Evolutionary conservation across 2,888 invertebrate species (phyloP).

Genomic region (Pyralis farinalis): DNA sequence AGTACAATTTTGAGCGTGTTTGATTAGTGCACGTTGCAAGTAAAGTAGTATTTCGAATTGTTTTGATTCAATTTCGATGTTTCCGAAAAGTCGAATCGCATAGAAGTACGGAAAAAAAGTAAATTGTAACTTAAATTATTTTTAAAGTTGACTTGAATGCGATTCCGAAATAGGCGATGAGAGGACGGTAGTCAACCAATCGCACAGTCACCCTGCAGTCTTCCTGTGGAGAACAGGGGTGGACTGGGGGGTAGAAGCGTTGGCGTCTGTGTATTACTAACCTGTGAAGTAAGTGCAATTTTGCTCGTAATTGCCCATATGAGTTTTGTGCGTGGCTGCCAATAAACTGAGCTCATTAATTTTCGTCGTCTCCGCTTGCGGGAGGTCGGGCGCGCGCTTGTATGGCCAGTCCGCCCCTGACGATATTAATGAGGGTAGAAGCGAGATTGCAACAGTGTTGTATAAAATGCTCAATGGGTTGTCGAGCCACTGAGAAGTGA

Average conservation of each 20-base stretch:
- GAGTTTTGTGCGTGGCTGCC: conserved; percentile 81
- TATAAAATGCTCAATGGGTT: conserved; percentile 68
- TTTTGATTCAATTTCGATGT: conserved; percentile 44
- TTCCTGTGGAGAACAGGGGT: conserved; percentile 78
- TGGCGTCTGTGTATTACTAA: conserved; percentile 77
- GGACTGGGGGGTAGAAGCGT: conserved; percentile 77
- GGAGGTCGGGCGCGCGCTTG: conserved; percentile 80
- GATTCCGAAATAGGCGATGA: conserved; percentile 49
- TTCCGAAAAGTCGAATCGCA: conserved; percentile 55
- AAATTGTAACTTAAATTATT: conserved; percentile 23
- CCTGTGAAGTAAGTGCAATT: conserved; percentile 82
- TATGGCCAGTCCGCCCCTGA: conserved; percentile 82
- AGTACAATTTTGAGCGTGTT: conserved; percentile 37
- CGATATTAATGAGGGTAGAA: conserved; percentile 81
- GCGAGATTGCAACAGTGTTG: conserved; percentile 77
- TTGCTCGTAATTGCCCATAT: conserved; percentile 81
- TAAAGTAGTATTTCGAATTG: conserved; percentile 36
- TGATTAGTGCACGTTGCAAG: conserved; percentile 38
- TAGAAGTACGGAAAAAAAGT: conserved; percentile 41
- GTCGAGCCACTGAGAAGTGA: conserved; percentile 64
- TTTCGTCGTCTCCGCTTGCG: conserved; percentile 80
- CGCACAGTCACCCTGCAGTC: conserved; percentile 75
- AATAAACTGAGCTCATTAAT: conserved; percentile 81
- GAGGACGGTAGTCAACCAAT: conserved; percentile 61
- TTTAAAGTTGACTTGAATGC: conserved; percentile 55